Evolutionary conservation across 2,797 vertebrate genomes (phyloP).

Genomic region (Anisognathus igniventris): DNA sequence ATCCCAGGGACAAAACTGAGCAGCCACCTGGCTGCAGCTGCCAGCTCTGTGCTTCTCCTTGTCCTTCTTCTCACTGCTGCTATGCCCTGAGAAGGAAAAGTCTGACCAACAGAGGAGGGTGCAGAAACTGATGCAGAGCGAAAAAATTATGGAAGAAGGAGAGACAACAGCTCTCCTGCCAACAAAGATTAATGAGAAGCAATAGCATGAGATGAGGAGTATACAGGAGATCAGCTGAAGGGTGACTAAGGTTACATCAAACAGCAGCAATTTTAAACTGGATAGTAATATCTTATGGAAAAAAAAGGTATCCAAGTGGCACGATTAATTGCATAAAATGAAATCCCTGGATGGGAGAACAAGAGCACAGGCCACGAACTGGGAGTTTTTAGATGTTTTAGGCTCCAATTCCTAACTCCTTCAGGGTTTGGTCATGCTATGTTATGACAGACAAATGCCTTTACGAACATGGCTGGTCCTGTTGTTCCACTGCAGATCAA

Average conservation of each 20-base stretch:
- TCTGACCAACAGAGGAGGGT: neutral
- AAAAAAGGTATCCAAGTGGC: neutral
- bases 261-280: neutral
- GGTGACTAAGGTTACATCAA: neutral
- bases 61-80: neutral
- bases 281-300: neutral
- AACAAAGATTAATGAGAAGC: neutral
- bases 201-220: neutral
- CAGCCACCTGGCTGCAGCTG: neutral
- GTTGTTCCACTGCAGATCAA: neutral
- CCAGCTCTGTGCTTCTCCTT: neutral
- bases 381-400: neutral
- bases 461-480: fast-evolving
- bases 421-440: neutral
- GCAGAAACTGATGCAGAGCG: neutral
- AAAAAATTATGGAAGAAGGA: neutral
- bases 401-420: neutral
- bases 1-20: neutral
- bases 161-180: neutral
- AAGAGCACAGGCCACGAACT: neutral
- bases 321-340: neutral
- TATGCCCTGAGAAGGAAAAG: neutral
- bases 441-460: neutral
- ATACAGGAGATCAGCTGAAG: neutral
- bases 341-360: neutral